phyloP scores from a whole-genome alignment of 2,888 invertebrate species.

The Bruchidius siliquastri region DNA sequence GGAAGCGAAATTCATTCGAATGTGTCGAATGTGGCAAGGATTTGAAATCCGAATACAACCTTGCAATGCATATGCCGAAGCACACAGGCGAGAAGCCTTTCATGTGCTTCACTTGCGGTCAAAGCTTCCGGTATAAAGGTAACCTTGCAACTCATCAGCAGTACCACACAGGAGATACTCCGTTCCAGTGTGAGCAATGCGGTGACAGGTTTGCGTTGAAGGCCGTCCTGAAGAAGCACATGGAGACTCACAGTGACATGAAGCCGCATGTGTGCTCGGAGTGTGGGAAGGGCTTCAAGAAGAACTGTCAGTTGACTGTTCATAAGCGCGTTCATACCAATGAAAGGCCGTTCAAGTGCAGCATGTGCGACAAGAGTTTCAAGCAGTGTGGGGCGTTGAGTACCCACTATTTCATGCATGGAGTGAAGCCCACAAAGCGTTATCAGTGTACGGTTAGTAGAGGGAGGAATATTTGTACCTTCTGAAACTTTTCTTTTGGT shows the following conservation, averaged over 20 bases:
- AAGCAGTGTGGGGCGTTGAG: constrained; percentile 29
- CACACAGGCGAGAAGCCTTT: constrained; percentile 37
- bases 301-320: constrained; percentile 34
- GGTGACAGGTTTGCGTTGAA: neutral
- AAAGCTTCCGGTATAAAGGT: constrained; percentile 34
- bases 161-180: constrained; percentile 28
- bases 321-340: constrained; percentile 40
- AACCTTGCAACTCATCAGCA: constrained; percentile 36
- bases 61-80: constrained; percentile 36
- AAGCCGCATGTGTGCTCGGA: constrained; percentile 43
- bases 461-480: too few species aligned
- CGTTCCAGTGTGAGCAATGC: neutral
- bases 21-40: constrained; percentile 53
- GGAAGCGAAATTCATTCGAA: constrained; percentile 13
- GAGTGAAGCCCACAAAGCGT: neutral
- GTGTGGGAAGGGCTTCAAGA: constrained; percentile 52
- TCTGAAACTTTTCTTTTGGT: too few species aligned
- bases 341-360: constrained; percentile 34
- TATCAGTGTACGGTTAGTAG: neutral
- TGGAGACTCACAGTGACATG: constrained; percentile 36
- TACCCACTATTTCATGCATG: constrained; percentile 15
- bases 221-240: neutral
- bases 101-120: constrained; percentile 43
- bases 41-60: constrained; percentile 41
- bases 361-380: constrained; percentile 29